Evolutionary conservation across 2,797 vertebrate genomes (phyloP).

Genomic region (Crax fasciolata): DNA sequence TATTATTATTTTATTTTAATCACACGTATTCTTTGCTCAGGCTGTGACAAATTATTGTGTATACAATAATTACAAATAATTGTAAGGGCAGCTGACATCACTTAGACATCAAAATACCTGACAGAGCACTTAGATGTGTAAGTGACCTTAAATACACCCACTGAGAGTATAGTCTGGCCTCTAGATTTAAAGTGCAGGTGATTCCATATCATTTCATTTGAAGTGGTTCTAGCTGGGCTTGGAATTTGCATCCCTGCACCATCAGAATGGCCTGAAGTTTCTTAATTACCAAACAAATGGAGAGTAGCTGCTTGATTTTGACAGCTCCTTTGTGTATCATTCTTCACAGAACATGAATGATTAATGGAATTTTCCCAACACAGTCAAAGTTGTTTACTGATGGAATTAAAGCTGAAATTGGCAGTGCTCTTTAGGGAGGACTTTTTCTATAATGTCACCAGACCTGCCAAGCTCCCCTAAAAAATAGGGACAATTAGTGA

Average conservation of each 20-base stretch:
- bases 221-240: constrained; percentile 62
- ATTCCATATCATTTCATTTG: constrained; percentile 42
- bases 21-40: background rate
- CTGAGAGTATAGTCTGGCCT: background rate
- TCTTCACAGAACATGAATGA: constrained; percentile 86
- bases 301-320: constrained; percentile 80
- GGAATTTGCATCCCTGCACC: constrained; percentile 72
- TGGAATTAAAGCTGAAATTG: constrained; percentile 85
- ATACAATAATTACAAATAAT: background rate
- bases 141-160: constrained; percentile 37
- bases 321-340: constrained; percentile 85
- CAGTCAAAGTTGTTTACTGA: constrained; percentile 86
- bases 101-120: constrained; percentile 24
- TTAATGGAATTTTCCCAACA: constrained; percentile 87
- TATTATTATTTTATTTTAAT: background rate
- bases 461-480: constrained; percentile 80
- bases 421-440: constrained; percentile 82
- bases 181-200: constrained; percentile 47
- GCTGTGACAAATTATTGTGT: background rate
- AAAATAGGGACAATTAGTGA: constrained; percentile 81
- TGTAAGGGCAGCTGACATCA: background rate
- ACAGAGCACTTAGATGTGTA: background rate
- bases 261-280: constrained; percentile 78
- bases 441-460: constrained; percentile 79
- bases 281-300: constrained; percentile 87